Evolutionary conservation across 2,113 vertebrate species (phyloP).

Genomic region (Leiothrix lutea): DNA sequence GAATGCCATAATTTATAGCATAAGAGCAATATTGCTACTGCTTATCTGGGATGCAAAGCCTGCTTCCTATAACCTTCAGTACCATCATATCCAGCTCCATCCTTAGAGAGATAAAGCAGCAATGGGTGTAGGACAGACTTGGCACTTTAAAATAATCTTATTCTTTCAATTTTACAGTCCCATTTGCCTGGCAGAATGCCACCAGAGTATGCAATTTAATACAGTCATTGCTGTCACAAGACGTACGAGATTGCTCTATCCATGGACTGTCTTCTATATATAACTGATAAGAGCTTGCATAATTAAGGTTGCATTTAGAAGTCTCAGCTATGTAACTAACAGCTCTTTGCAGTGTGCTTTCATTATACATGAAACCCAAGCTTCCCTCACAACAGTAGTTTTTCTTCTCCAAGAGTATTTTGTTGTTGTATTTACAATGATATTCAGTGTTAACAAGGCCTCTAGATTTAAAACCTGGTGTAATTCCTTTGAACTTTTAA

Average conservation of each 20-base stretch:
- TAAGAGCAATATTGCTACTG: not conserved
- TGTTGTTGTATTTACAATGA: not conserved
- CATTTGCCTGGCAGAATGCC: conserved; percentile 10
- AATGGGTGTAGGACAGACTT: not conserved
- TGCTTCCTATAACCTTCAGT: not conserved
- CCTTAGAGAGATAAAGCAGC: not conserved
- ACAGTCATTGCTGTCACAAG: conserved; percentile 39
- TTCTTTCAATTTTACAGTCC: not conserved
- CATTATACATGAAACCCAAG: not conserved
- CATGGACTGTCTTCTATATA: conserved; percentile 33
- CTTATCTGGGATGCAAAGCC: not conserved
- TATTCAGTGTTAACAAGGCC: not conserved
- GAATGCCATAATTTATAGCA: not conserved
- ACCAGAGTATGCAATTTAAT: conserved; percentile 28
- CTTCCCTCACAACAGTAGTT: not conserved
- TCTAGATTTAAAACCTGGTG: not conserved
- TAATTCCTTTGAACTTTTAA: not conserved
- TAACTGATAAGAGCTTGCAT: conserved; percentile 49
- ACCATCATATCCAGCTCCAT: not conserved
- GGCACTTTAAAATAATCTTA: not conserved
- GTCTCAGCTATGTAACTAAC: not conserved
- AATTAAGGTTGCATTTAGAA: conserved; percentile 45
- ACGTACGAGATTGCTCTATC: conserved; percentile 20
- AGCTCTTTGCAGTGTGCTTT: not conserved
- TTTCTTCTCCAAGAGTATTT: not conserved